phyloP scores from a whole-genome alignment of 2,888 invertebrate genomes.

The Dryobota labecula region DNA sequence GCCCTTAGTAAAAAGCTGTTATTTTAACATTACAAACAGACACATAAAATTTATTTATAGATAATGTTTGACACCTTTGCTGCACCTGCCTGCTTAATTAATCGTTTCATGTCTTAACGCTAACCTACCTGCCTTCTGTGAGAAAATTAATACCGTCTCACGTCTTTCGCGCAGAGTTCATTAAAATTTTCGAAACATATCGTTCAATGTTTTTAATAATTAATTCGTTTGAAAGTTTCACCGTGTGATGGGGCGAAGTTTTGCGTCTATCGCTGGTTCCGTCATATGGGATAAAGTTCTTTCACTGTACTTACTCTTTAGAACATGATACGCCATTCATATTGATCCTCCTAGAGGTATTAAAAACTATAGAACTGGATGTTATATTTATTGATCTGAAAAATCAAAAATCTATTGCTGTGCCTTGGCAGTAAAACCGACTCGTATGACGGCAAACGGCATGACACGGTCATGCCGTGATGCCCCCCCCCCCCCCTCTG shows the following conservation, averaged over 20 bases:
- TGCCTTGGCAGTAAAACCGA: no score
- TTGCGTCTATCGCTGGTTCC: conserved; percentile 3
- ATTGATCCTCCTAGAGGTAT: not conserved
- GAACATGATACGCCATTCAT: conserved; percentile 3
- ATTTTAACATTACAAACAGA: no score
- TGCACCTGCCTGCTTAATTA: conserved; percentile 79
- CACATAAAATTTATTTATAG: not conserved
- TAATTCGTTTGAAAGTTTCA: conserved; percentile 29
- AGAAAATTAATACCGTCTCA: conserved; percentile 69
- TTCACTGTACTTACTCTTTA: not conserved
- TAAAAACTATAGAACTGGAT: not conserved
- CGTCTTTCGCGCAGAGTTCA: conserved; percentile 33
- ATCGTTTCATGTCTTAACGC: conserved; percentile 68
- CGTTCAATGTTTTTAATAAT: conserved; percentile 43
- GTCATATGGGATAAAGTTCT: conserved; percentile 20
- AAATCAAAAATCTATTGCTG: no score
- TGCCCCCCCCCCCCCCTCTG: no score
- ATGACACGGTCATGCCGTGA: no score
- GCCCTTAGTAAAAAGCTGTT: no score
- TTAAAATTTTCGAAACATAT: conserved; percentile 33
- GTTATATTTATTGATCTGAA: not conserved
- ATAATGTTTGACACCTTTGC: conserved; percentile 57
- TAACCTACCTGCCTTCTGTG: conserved; percentile 64
- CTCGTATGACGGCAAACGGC: no score
- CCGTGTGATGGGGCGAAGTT: conserved; percentile 18